phyloP scores from a whole-genome alignment of 2,797 vertebrate genomes.

The Pterois miles region DNA sequence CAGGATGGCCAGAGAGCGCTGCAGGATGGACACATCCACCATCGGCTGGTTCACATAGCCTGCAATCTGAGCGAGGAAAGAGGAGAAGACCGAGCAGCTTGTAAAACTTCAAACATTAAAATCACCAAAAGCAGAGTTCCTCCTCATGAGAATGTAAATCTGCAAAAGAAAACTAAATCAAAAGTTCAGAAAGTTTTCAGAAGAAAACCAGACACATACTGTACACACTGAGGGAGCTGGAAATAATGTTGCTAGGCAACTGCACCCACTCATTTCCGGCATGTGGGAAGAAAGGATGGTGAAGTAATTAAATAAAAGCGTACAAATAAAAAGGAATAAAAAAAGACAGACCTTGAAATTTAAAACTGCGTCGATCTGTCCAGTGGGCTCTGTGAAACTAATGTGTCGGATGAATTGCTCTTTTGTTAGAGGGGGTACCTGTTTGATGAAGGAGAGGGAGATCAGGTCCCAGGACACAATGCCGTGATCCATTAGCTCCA shows the following conservation, averaged over 20 bases:
- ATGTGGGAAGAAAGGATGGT: constrained; percentile 48
- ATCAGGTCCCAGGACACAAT: constrained; percentile 99
- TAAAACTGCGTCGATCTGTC: not conserved
- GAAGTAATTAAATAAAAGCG: constrained; percentile 53
- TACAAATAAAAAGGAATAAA: constrained; percentile 19
- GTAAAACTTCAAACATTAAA: not conserved
- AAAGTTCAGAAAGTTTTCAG: constrained; percentile 22
- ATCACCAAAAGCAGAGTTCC: not conserved
- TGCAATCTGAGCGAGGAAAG: constrained; percentile 85
- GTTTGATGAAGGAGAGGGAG: constrained; percentile 97
- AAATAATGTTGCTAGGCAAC: constrained; percentile 76
- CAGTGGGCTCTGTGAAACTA: constrained; percentile 3
- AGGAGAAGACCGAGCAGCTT: not conserved
- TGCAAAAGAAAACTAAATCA: not conserved
- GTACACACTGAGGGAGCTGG: constrained; percentile 34
- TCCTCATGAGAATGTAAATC: not conserved
- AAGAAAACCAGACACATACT: constrained; percentile 26
- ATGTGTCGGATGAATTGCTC: not conserved
- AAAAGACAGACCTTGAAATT: constrained; percentile 18
- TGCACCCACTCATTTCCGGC: constrained; percentile 57
- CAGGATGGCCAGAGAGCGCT: constrained; percentile 95
- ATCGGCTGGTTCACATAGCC: constrained; percentile 97
- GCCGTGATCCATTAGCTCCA: constrained; percentile 99
- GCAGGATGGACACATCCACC: constrained; percentile 97
- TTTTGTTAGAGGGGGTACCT: constrained; percentile 80